Base-by-base conservation (phyloP, 2,797 vertebrate genomes). In the Rhinophrynus dorsalis region DNA sequence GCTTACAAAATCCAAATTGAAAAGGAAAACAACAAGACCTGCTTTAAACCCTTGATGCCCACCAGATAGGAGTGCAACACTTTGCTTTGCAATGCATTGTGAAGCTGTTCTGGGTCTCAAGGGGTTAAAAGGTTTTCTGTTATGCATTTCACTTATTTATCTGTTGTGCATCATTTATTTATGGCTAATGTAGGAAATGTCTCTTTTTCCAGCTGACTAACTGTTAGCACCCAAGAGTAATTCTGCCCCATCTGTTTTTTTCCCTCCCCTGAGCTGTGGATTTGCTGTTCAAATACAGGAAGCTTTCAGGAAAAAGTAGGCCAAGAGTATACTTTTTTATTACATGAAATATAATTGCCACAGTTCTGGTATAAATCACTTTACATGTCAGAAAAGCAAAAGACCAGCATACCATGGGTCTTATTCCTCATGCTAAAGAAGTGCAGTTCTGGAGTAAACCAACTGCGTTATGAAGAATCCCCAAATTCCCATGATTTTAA, bases 211-310 rank as follows among this genome's bases (percentile, higher is more conserved):
- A 61, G 67, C 29, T 64, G 40, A 55, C 17, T 64, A 56, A 63
- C 52, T n/a, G 47, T 57, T 71, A 18, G 35, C 57, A 57, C 68
- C 42, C 68, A 64, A 48, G 51, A 48, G 59, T 63, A 57, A 57
- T 27, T 44, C 35, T 54, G n/a, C 57, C 35, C 50, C 58, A 66
- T 74, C 69, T 65, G 26, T 48, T 37, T 15, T 45, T 63, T 57
- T 55, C 29, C 37, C 15, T 27, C 33, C 42, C 17, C 24, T 23
- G 9, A 51, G 44, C 17, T 37, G 17, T 30, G 56, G 27, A 58
- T 37, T 30, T 67, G 54, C 58, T 57, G 33, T 21, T 58, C n/a
- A 69, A 69, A 62, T 44, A 69, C 1, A 24, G 45, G 13, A 21
- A 32, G 55, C 27, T 51, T 38, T 50, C 13, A n/a, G 6, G 18